phyloP scores from a whole-genome alignment of 2,113 vertebrate species.

The Gnathonemus longibarbis region DNA sequence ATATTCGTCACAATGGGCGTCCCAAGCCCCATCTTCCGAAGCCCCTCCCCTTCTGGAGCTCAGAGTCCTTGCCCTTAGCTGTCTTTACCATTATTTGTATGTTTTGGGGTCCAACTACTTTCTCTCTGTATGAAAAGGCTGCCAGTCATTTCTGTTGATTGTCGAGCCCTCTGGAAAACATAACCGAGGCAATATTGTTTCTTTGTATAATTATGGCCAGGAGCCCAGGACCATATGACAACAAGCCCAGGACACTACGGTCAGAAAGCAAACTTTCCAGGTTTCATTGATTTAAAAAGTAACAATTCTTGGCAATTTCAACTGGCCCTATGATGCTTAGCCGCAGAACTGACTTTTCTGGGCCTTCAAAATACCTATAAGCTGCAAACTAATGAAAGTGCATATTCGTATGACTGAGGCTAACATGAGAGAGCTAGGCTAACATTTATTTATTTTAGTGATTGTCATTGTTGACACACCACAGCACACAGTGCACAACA shows the following conservation, averaged over 20 bases:
- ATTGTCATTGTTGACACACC: too few relatives aligned
- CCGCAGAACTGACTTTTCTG: not conserved
- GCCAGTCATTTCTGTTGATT: not conserved
- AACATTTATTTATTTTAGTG: too few relatives aligned
- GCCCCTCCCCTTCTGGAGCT: not conserved
- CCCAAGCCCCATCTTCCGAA: too few relatives aligned
- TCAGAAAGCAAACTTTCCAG: not conserved
- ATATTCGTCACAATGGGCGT: not conserved
- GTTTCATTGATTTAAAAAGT: not conserved
- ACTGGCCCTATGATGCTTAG: not conserved
- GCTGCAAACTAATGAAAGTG: not conserved
- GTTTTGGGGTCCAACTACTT: not conserved
- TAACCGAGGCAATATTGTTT: not conserved
- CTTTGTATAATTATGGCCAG: not conserved
- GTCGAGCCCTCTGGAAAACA: not conserved
- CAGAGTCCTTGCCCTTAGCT: not conserved
- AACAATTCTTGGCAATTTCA: not conserved
- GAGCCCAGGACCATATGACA: not conserved
- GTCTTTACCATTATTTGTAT: not conserved
- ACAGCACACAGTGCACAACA: too few relatives aligned
- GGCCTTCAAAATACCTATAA: not conserved
- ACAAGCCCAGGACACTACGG: not conserved
- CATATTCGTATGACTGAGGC: not conserved
- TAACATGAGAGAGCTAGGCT: not conserved
- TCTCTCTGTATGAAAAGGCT: not conserved